Conservation (phyloP, 2,888 invertebrate species). For the Drosophila stalkeri region DNA sequence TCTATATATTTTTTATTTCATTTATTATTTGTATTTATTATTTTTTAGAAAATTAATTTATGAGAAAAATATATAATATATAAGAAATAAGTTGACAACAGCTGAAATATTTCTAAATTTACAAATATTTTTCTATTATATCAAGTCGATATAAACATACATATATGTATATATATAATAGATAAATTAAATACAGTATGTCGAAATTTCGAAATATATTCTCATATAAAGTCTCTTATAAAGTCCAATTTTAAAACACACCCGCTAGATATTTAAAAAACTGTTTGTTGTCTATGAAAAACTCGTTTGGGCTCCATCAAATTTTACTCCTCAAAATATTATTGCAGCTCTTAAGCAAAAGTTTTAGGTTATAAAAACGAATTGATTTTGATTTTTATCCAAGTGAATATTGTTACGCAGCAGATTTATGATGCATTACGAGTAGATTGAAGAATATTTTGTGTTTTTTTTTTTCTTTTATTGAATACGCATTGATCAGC, state of each 20-base stretch:
- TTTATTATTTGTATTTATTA: no score
- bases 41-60: no score
- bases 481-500: slow-evolving; percentile 68
- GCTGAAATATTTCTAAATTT: no score
- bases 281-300: neutral
- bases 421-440: slow-evolving; percentile 63
- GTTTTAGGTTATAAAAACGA: slow-evolving; percentile 25
- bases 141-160: neutral
- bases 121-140: no score
- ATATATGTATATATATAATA: neutral
- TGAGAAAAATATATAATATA: no score
- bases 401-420: slow-evolving; percentile 32
- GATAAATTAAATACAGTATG: neutral
- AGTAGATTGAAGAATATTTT: slow-evolving; percentile 53
- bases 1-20: no score
- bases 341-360: slow-evolving; percentile 17
- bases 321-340: slow-evolving; percentile 20
- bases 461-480: slow-evolving; percentile 43
- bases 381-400: slow-evolving; percentile 47
- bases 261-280: neutral
- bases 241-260: neutral
- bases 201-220: neutral
- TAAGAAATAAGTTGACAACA: no score
- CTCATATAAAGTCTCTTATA: neutral
- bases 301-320: neutral